phyloP scores from a whole-genome alignment of 2,113 vertebrate genomes.

The Sinocyclocheilus rhinocerous region DNA sequence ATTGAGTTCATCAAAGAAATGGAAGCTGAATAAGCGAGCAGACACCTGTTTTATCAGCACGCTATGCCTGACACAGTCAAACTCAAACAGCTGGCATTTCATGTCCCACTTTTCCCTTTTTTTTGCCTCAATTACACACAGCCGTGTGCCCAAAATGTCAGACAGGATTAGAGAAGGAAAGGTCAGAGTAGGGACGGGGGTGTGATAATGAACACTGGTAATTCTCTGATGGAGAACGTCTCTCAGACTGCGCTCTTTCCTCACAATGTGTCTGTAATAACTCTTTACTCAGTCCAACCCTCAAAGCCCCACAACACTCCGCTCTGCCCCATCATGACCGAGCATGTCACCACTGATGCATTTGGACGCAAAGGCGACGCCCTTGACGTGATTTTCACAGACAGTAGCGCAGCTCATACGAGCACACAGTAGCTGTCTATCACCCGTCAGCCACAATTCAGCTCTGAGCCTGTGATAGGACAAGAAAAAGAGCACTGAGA shows the following conservation, averaged over 20 bases:
- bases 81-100: constrained; percentile 44
- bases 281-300: neutral
- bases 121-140: constrained; percentile 47
- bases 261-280: constrained; percentile 14
- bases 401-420: constrained; percentile 15
- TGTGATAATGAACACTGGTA: constrained; percentile 31
- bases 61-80: constrained; percentile 34
- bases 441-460: neutral
- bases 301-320: neutral
- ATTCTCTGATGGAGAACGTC: constrained; percentile 1
- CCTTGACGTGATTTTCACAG: constrained; percentile 47
- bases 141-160: constrained; percentile 59
- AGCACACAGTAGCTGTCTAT: constrained; percentile 14
- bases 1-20: constrained; percentile 12
- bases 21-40: constrained; percentile 3
- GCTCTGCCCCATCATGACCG: constrained; percentile 24
- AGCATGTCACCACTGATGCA: constrained; percentile 34
- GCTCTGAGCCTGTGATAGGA: neutral
- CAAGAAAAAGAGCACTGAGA: neutral
- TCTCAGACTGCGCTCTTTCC: constrained; percentile 7
- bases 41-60: constrained; percentile 24
- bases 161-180: constrained; percentile 53
- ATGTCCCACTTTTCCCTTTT: constrained; percentile 34
- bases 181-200: constrained; percentile 49
- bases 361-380: constrained; percentile 26